Percentiles rank a stretch among this genome's conserved stretches.
Evolutionary conservation across 2,113 vertebrate species (phyloP).

Genomic region (Alethe castanea): DNA sequence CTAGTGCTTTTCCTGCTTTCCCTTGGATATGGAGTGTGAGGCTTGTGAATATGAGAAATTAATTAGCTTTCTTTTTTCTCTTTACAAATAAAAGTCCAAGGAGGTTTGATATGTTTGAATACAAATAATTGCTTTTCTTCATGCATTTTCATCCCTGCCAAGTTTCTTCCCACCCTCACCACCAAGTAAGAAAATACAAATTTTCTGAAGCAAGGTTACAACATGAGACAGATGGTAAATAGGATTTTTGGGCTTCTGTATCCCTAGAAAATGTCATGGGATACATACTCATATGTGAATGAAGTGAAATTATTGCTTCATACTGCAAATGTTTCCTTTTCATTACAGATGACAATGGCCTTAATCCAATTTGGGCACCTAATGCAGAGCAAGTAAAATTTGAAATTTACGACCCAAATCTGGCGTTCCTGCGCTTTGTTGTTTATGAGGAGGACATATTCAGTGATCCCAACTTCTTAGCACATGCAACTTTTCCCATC

Average conservation of each 20-base stretch:
- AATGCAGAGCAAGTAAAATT: constrained; percentile 82
- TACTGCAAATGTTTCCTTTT: constrained; percentile 5
- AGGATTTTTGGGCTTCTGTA: neutral
- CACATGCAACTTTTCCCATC: constrained; percentile 92
- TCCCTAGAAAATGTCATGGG: neutral
- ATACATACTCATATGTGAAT: neutral
- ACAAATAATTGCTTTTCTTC: neutral
- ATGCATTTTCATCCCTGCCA: neutral
- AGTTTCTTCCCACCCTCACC: neutral
- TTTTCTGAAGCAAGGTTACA: neutral
- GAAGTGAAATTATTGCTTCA: neutral
- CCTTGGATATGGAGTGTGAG: neutral
- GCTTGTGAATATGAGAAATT: neutral
- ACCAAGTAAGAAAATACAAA: neutral
- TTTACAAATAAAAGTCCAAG: neutral
- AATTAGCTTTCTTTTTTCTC: neutral
- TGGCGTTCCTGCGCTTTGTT: constrained; percentile 91
- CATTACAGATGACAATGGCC: constrained; percentile 89
- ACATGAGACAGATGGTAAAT: neutral
- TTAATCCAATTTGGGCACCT: constrained; percentile 89
- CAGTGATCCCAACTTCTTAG: constrained; percentile 97
- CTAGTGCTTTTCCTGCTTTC: neutral
- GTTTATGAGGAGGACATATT: constrained; percentile 99
- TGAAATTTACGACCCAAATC: constrained; percentile 86
- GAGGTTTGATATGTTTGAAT: neutral